These are phyloP conservation scores for Semaprochilodus insignis DNA, from an alignment of 2,797 vertebrate genomes.

Conservation along the genomic window DNA sequence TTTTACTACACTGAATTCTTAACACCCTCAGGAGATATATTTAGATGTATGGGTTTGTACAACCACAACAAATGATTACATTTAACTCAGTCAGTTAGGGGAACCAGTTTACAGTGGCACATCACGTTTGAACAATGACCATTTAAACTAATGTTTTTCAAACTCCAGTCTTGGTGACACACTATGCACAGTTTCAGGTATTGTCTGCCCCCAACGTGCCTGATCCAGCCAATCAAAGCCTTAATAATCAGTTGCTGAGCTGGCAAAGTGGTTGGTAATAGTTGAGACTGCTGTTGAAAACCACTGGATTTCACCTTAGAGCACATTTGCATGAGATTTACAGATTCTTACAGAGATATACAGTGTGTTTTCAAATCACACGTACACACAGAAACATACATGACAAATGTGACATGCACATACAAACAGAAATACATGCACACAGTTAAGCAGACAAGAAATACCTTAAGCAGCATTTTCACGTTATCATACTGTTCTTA, in stretches of 20 bases:
- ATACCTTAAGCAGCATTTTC: not conserved
- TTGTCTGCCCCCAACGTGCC: too few species aligned
- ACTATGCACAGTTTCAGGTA: too few species aligned
- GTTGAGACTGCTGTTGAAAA: too few species aligned
- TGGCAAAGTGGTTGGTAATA: too few species aligned
- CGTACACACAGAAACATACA: not conserved
- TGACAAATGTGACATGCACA: conserved; percentile 15
- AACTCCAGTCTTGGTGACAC: too few species aligned
- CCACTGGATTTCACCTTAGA: not conserved
- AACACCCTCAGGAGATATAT: not conserved
- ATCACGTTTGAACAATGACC: not conserved
- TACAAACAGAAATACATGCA: not conserved
- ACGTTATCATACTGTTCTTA: not conserved
- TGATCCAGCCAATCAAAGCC: too few species aligned
- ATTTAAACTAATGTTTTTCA: not conserved
- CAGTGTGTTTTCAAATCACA: not conserved
- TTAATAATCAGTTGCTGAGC: too few species aligned
- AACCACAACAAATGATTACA: conserved; percentile 19
- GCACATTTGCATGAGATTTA: not conserved
- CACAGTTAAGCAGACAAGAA: not conserved
- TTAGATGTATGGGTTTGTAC: not conserved
- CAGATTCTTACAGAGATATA: not conserved
- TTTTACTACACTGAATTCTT: not conserved
- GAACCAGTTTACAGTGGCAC: conserved; percentile 12
- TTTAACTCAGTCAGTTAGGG: not conserved